Percentiles rank a stretch among this genome's conserved stretches.
Evolutionary conservation across 2,888 invertebrate species (phyloP).

Genomic region (Cataglyphis livida): DNA sequence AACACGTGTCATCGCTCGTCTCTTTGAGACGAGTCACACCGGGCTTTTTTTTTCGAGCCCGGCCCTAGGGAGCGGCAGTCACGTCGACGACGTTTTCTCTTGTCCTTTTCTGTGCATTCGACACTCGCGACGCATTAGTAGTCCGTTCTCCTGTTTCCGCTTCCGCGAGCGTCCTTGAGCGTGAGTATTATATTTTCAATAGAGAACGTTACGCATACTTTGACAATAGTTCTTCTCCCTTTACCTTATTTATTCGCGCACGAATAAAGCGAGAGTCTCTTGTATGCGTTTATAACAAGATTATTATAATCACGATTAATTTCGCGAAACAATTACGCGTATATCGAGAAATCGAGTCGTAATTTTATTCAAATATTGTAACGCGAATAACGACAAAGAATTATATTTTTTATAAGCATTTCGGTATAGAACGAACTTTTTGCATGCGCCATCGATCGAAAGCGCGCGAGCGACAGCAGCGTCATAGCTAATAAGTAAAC

Average conservation of each 20-base stretch:
- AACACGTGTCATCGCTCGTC: conserved; percentile 61
- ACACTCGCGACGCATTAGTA: conserved; percentile 24
- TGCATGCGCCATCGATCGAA: conserved; percentile 15
- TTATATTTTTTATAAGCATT: neutral
- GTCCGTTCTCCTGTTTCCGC: conserved; percentile 31
- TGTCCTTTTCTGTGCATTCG: conserved; percentile 11
- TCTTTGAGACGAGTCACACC: conserved; percentile 51
- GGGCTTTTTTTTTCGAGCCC: conserved; percentile 63
- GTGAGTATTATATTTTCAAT: conserved; percentile 67
- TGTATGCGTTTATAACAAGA: neutral
- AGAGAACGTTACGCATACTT: conserved; percentile 53
- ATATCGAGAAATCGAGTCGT: conserved; percentile 6
- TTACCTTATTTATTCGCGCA: neutral
- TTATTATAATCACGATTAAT: conserved; percentile 2
- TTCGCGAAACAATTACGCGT: conserved; percentile 32
- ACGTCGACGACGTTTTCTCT: conserved; percentile 10
- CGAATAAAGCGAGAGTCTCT: conserved; percentile 12
- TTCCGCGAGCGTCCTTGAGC: conserved; percentile 59
- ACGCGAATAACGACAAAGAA: neutral
- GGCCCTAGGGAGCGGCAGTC: conserved; percentile 36
- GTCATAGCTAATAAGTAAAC: conserved; percentile 49
- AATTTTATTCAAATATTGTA: neutral
- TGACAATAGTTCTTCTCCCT: conserved; percentile 22
- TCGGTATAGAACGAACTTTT: neutral
- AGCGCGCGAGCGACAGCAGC: conserved; percentile 12